Base-by-base conservation (phyloP, 2,113 vertebrate genomes). In the Motacilla tschutschensis region DNA sequence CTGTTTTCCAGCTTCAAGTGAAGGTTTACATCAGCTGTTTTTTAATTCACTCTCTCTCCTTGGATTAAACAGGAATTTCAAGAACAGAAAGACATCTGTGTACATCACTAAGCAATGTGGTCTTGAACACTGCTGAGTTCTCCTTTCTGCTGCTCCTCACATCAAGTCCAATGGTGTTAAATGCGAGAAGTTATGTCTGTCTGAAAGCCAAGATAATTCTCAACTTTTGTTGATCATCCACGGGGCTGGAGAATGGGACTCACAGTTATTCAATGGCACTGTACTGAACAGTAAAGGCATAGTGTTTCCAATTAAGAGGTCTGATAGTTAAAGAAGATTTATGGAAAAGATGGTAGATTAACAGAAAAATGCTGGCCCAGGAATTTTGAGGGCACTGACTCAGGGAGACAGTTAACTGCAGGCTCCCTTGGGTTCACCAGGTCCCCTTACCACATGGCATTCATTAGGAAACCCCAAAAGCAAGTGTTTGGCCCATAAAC, bases 301-400 rank as follows among this genome's bases (percentile, higher is more conserved):
- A 54, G 31, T 66, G 76, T 66, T 92, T 94, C 69, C 64, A 93
- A 21, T 90, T 87, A 91, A 73, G 69, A 74, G 25, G 12, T 59
- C 72, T 79, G 44, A 83, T 55, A 82, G 75, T 87, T 88, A 89
- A 93, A 90, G 69, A 70, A 87, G 72, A 87, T 74, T 89, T 66
- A 63, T 90, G 72, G 82, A 70, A 63, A 71, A 85, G 44, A 54
- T 83, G 46, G 40, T 50, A 79, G 83, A 92, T 85, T 63, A 82
- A 79, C 51, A 89, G 31, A 77, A 89, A 64, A 90, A 75, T 80
- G 53, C 70, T 81, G 28, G 33, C 41, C 70, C 31, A 51, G 71
- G 64, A 48, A 79, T 85, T 84, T 29, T 77, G 82, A 87, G 60
- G 57, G 53, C 64, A 76, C 19, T 82, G 64, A 71, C 58, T 66